Percentiles rank a stretch among this genome's conserved stretches.
Conservation (phyloP, 1,140 invertebrate genomes). For the Ctenoplectra terminalis region DNA sequence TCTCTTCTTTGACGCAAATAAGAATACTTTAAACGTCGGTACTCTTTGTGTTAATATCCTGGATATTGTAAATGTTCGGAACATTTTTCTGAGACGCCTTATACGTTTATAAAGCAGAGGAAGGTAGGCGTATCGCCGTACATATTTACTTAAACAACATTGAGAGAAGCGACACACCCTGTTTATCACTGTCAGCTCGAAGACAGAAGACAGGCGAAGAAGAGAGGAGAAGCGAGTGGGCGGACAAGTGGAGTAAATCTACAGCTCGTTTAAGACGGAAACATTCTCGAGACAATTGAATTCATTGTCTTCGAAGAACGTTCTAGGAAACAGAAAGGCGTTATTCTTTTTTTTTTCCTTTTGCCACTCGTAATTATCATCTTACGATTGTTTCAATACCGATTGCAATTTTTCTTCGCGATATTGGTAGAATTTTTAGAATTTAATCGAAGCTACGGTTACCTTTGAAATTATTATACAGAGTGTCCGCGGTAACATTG, state of each 20-base stretch:
- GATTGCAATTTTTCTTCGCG: not conserved
- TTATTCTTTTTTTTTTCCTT: not conserved
- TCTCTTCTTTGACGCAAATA: too few species aligned
- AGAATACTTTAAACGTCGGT: too few species aligned
- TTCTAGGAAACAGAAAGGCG: not conserved
- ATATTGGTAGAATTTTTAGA: not conserved
- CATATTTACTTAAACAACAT: conserved; percentile 33
- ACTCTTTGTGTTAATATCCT: too few species aligned
- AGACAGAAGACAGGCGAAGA: conserved; percentile 36
- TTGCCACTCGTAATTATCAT: not conserved
- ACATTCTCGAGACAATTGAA: conserved; percentile 62
- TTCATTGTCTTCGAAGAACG: conserved; percentile 48
- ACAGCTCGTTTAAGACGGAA: conserved; percentile 59
- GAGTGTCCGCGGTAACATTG: too few species aligned
- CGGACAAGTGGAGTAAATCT: conserved; percentile 56
- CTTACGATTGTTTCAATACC: not conserved
- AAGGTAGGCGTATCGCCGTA: too few species aligned
- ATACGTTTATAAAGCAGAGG: too few species aligned
- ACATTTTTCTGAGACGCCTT: too few species aligned
- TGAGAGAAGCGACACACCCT: conserved; percentile 7
- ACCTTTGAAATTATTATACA: too few species aligned
- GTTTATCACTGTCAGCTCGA: conserved; percentile 58
- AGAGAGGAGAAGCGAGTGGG: conserved; percentile 30
- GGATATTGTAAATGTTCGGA: too few species aligned
- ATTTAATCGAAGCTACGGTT: too few species aligned